A percentile compares a stretch with the other conserved stretches of the same genome.
Conservation (phyloP, 2,797 vertebrate genomes). For the Chaetodon trifasciatus region DNA sequence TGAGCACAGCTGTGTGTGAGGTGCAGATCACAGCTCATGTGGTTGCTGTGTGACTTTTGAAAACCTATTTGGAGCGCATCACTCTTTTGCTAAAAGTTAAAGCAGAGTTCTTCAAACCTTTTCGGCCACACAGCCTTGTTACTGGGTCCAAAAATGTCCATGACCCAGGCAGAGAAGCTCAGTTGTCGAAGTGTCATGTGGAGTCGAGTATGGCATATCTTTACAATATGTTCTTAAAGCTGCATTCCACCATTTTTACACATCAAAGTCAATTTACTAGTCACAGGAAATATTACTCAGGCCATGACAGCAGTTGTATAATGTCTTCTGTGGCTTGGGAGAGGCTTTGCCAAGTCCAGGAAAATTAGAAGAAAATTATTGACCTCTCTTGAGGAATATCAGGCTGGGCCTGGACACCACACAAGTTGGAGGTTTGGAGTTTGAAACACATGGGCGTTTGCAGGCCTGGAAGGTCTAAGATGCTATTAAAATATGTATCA, state of each 20-base stretch:
- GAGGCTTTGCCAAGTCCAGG: background rate
- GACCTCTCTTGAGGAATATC: background rate
- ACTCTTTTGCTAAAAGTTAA: slow-evolving; percentile 31
- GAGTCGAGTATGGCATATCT: background rate
- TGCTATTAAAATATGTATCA: background rate
- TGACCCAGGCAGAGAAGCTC: background rate
- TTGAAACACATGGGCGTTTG: background rate
- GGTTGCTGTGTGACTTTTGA: slow-evolving; percentile 32
- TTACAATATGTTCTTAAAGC: background rate
- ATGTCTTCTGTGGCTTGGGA: background rate
- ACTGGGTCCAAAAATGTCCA: background rate
- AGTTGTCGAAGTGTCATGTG: background rate
- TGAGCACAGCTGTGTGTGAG: slow-evolving; percentile 24
- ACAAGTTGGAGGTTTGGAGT: background rate
- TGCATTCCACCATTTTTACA: background rate
- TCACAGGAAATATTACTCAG: background rate
- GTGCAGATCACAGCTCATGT: slow-evolving; percentile 29
- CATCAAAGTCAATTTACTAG: background rate
- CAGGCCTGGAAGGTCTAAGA: background rate
- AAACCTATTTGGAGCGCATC: slow-evolving; percentile 22
- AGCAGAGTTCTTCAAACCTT: background rate
- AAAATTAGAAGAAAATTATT: slow-evolving; percentile 9
- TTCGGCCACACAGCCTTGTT: background rate
- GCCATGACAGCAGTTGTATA: too few relatives aligned
- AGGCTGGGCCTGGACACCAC: background rate